Base-by-base conservation (phyloP, 2,888 invertebrate species). In the Campopleginae sp. region DNA sequence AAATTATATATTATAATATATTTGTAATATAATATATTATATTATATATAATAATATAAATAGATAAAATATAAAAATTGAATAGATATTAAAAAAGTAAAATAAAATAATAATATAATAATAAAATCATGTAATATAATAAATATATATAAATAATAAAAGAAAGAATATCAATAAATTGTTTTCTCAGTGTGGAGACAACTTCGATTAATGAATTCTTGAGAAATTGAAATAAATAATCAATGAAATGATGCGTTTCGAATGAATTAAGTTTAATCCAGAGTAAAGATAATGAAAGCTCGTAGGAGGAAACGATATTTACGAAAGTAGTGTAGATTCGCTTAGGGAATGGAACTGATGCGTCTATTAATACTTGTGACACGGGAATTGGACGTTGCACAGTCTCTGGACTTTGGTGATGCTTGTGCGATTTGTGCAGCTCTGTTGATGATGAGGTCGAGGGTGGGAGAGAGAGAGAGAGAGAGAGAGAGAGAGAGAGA, bases 341-440 rank as follows among this genome's bases (percentile, higher is more conserved):
- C 19, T 38, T 44, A 12, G 23, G 14, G 42, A 61, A 44, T 74
- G n/a, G 38, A 42, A 58, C 51, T 10, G n/a, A n/a, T n/a, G n/a
- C n/a, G 65, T 58, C 33, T 70, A 68, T 78, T 51, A 77, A 77
- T 76, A 65, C 38, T 42, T n/a, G 76, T 44, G 66, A 68, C 27
- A 42, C 19, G 77, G 12, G 68, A 68, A 61, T 68, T 54, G 33
- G 77, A 78, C 68, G 44, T 54, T 19, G 14, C n/a, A 58, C 44
- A 46, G 33, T 61, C 44, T 33, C 54, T 31, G 54, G 19, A 46
- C 78, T 70, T 61, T 31, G 76, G 38, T 48, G 66, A 76, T 76
- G 23, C 23, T 23, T 42, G 76, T 76, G n/a, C n/a, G 51, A 76
- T 66, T 76, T 65, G 23, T 48, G 12, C 17, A 48, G 42, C 31